Base-by-base conservation (phyloP, 2,888 invertebrate genomes). In the Chromoteleia sp. region DNA sequence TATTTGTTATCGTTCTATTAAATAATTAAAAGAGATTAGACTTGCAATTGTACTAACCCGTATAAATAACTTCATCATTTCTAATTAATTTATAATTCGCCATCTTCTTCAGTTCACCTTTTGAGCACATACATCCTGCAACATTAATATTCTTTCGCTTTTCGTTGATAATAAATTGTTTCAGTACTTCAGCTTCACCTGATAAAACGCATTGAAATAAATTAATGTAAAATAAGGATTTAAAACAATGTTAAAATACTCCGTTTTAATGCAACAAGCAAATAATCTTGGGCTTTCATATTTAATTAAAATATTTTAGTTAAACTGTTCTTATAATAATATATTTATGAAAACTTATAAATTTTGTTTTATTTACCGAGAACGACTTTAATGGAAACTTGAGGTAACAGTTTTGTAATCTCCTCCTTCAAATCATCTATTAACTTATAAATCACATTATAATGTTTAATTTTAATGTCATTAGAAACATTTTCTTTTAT, bases 371-470 rank as follows among this genome's bases (percentile, higher is more conserved):
- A 54, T 74, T 90, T 90, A 95, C 97, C 98, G 63, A 97, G 80
- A 30, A 95, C 84, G 87, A 97, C 96, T 90, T 98, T 97, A 7
- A 95, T 94, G 84, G 96, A 94, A 52, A 94, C 89, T 21, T 93
- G 89, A 0, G 98, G 98, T 86, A 99, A 93, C 87, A 94, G 93
- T 0, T 92, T 92, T 85, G 94, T 96, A 63, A 99, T 94, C 92
- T 97, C 96, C 52, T 93, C 93, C 88, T 96, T 97, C 0, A 99
- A 91, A 89, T 98, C 96, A 86, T 99, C 98, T 12, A 99, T 94
- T 78, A 99, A 92, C 83, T 96, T 95, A 92, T 99, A 99, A 85
- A 99, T 99, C 25, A 99, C 95, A 92, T 98, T 98, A 33, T 95
- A 95, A 45, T 93, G 91, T 87, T 94, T 94, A 30, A 99, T 92